A percentile compares a stretch with the other conserved stretches of the same genome.
Evolutionary conservation across 2,797 vertebrate species (phyloP).

Genomic region (Liasis olivaceus): DNA sequence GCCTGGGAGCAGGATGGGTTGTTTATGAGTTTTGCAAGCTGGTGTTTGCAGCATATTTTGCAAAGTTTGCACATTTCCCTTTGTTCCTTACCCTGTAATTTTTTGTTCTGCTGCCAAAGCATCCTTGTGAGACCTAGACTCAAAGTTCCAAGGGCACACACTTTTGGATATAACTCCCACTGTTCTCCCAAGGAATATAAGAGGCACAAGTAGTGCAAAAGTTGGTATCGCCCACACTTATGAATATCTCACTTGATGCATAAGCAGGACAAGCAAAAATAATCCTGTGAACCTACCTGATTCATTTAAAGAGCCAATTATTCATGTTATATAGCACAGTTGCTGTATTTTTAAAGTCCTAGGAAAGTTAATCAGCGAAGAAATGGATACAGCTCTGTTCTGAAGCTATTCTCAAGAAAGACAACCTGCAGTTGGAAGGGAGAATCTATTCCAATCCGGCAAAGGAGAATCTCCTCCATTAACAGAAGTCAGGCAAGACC

Average conservation of each 20-base stretch:
- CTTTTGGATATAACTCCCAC: slow-evolving; percentile 32
- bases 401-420: background rate
- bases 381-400: slow-evolving; percentile 67
- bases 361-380: slow-evolving; percentile 50
- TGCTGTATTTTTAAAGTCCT: slow-evolving; percentile 58
- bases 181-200: slow-evolving; percentile 33
- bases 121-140: slow-evolving; percentile 54
- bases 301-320: slow-evolving; percentile 61
- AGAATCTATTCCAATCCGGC: background rate
- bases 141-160: slow-evolving; percentile 46
- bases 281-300: slow-evolving; percentile 49
- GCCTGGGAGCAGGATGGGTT: slow-evolving; percentile 60
- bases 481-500: background rate
- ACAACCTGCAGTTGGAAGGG: background rate
- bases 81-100: slow-evolving; percentile 59
- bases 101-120: slow-evolving; percentile 62
- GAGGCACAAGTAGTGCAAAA: slow-evolving; percentile 62
- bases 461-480: background rate
- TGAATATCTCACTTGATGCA: slow-evolving; percentile 59
- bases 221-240: slow-evolving; percentile 64
- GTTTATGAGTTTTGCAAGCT: slow-evolving; percentile 60
- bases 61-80: slow-evolving; percentile 66
- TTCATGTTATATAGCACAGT: slow-evolving; percentile 51
- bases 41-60: slow-evolving; percentile 57
- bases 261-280: slow-evolving; percentile 59